Evolutionary conservation across 2,797 vertebrate genomes (phyloP).

Genomic region (Heterohyrax brucei): DNA sequence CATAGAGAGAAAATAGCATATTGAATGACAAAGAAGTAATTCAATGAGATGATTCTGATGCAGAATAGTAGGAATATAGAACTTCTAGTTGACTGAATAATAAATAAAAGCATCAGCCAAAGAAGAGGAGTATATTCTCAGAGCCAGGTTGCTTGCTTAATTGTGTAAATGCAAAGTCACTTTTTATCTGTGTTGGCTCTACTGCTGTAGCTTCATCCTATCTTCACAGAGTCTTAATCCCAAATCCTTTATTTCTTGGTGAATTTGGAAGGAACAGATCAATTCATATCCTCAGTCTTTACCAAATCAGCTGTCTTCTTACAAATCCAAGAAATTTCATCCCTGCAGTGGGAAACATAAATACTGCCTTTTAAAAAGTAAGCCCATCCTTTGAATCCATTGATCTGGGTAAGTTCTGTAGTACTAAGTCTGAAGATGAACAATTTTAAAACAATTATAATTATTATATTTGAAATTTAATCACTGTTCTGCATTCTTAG

Average conservation of each 20-base stretch:
- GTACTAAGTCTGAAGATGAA: constrained; percentile 76
- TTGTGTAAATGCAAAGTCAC: not conserved
- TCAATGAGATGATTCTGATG: not conserved
- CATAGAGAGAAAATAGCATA: not conserved
- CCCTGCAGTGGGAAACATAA: constrained; percentile 76
- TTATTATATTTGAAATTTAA: not conserved
- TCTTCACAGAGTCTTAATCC: not conserved
- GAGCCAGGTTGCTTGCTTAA: not conserved
- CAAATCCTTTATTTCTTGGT: not conserved
- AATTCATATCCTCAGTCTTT: constrained; percentile 74
- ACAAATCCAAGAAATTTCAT: constrained; percentile 82
- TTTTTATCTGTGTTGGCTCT: not conserved
- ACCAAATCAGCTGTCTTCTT: constrained; percentile 68
- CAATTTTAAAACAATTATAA: constrained; percentile 43
- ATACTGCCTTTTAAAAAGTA: constrained; percentile 81
- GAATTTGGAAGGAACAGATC: not conserved
- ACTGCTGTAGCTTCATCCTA: not conserved
- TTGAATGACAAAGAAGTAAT: not conserved
- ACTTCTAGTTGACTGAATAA: not conserved
- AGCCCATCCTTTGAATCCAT: constrained; percentile 79
- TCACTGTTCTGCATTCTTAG: not conserved
- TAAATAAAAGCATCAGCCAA: not conserved
- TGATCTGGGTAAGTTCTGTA: constrained; percentile 62
- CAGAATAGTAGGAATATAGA: not conserved
- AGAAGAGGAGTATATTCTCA: not conserved